Percentiles rank a stretch among this genome's conserved stretches.
phyloP scores from a whole-genome alignment of 2,113 vertebrate species.

The Procavia capensis region DNA sequence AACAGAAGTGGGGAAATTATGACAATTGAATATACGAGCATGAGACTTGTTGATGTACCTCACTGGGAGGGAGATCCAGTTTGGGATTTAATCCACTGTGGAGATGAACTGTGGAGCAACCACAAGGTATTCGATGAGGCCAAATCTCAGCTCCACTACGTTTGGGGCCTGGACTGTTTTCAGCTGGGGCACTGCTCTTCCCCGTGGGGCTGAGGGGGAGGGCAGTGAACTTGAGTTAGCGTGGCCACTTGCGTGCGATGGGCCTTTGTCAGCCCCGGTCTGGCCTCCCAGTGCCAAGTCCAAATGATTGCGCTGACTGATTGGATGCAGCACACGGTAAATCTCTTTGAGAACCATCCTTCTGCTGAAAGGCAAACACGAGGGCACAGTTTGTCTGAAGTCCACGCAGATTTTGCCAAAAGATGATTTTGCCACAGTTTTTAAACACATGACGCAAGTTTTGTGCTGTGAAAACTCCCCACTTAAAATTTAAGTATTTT shows the following conservation, averaged over 20 bases:
- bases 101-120: background rate
- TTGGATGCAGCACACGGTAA: background rate
- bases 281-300: background rate
- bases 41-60: background rate
- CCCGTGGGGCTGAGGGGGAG: no score
- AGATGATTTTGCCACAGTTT: conserved; percentile 67
- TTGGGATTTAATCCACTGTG: background rate
- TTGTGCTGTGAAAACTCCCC: conserved; percentile 47
- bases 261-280: background rate
- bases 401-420: conserved; percentile 36
- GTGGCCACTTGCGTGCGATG: background rate
- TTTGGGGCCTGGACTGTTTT: background rate
- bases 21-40: background rate
- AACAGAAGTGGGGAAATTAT: conserved; percentile 6
- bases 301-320: background rate
- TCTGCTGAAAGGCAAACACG: background rate
- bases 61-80: background rate
- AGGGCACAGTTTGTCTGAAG: background rate
- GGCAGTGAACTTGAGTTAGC: background rate
- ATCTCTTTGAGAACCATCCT: background rate
- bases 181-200: no score
- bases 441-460: conserved; percentile 60
- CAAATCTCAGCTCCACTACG: no score
- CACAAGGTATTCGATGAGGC: background rate
- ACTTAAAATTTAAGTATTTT: conserved; percentile 65